Base-by-base conservation (phyloP, 2,797 vertebrate genomes). In the Adelosebastes latens region DNA sequence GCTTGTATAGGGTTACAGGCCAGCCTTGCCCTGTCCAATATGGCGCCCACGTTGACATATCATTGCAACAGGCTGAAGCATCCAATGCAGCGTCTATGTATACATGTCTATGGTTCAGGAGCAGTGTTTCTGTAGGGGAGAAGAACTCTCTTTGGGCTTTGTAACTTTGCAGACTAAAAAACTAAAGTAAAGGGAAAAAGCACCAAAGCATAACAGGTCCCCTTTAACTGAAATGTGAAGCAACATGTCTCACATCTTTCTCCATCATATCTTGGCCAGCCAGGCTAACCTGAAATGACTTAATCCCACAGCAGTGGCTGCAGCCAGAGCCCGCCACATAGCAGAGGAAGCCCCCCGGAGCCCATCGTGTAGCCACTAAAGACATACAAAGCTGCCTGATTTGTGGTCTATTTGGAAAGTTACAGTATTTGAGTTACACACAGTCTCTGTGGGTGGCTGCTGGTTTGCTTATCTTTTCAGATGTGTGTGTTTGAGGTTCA, bases 371-470 rank as follows among this genome's bases (percentile, higher is more conserved):
- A 32, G 56, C 42, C 71, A 59, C 61, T 63, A 18, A 71, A 56
- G 36, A 88, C 63, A 74, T 6, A 52, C 27, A 32, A 61, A 68
- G 25, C 62, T 49, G 80, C 22, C 20, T 79, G 83, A 87, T 66
- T 79, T 85, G 79, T 66, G 80, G 77, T 84, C 67, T 60, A 10
- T 87, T 81, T 89, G 77, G 84, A 90, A 86, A 79, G 66, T 75
- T 71, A 24, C 39, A 64, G 75, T 82, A 79, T 32, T 76, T 55
- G 36, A 81, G 82, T 79, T 81, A 70, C 79, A 76, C 34, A 64
- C 27, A 73, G 5, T 65, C 85, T 84, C 63, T 63, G 72, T 90
- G 87, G 81, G 91, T 84, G 88, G 87, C 71, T 86, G 87, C 71
- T 86, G 79, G 14, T 84, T 82, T 77, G 66, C 60, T 82, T 90